These are phyloP conservation scores for Ophraella communa DNA, from an alignment of 2,888 invertebrate species.

Conservation along the genomic window DNA sequence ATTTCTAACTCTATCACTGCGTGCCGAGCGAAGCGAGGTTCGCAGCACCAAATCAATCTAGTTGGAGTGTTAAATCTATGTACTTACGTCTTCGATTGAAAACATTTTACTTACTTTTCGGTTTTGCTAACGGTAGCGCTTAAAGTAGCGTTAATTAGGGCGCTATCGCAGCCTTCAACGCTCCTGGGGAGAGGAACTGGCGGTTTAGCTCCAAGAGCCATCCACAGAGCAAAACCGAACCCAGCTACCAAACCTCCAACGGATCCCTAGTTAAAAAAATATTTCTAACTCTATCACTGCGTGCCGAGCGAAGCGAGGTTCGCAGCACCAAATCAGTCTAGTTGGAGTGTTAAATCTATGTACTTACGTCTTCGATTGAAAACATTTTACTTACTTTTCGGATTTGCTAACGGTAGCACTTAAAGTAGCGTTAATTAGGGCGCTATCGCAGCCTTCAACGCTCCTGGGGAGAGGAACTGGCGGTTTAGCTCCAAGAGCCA, in stretches of 20 bases:
- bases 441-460: conserved; percentile 64
- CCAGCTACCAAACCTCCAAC: conserved; percentile 70
- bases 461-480: conserved; percentile 65
- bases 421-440: conserved; percentile 10
- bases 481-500: conserved; percentile 82
- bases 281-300: too few species aligned
- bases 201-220: conserved; percentile 82
- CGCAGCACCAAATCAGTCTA: too few species aligned
- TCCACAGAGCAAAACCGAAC: conserved; percentile 76
- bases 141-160: conserved; percentile 10
- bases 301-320: too few species aligned
- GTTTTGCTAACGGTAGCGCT: background rate
- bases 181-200: conserved; percentile 65
- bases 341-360: too few species aligned
- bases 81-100: too few species aligned
- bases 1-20: too few species aligned
- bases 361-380: too few species aligned
- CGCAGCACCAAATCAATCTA: too few species aligned
- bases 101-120: conserved; percentile 24
- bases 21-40: too few species aligned
- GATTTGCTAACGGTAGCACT: background rate
- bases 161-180: conserved; percentile 64
- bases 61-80: too few species aligned
- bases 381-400: conserved; percentile 24
- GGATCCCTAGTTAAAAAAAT: conserved; percentile 68